Conservation (phyloP, 2,113 vertebrate species). For the Podocnemis expansa region DNA sequence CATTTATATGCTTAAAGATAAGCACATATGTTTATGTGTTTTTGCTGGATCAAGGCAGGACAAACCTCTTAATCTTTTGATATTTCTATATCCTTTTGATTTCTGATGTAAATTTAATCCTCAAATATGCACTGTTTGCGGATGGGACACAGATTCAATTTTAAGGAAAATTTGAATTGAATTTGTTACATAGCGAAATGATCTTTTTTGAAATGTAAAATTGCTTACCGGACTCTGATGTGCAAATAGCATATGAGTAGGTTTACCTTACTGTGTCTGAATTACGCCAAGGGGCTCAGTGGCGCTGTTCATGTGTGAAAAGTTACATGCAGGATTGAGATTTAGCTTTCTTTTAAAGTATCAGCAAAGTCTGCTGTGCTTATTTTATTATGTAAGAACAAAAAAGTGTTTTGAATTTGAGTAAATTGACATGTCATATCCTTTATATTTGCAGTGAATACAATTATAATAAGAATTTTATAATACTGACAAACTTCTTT, state of each 20-base stretch:
- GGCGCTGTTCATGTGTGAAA: background rate
- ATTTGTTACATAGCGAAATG: background rate
- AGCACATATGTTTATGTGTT: background rate
- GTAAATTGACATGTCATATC: background rate
- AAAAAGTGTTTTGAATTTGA: background rate
- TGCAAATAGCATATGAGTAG: background rate
- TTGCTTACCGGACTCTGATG: background rate
- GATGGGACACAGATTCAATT: background rate
- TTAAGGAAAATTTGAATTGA: background rate
- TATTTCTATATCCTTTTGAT: background rate
- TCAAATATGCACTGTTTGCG: background rate
- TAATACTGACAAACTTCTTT: background rate
- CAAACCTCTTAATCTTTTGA: background rate
- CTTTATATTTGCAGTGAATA: background rate
- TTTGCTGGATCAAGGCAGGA: background rate
- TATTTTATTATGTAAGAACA: background rate
- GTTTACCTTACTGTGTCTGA: background rate
- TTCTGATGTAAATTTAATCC: background rate
- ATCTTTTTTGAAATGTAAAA: background rate
- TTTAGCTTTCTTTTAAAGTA: background rate
- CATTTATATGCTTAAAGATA: slow-evolving; percentile 40
- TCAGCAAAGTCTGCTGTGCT: background rate
- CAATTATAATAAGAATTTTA: background rate
- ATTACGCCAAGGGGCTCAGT: background rate
- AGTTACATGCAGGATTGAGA: slow-evolving; percentile 1